These are phyloP conservation scores for Phragmatobia fuliginosa DNA, from an alignment of 2,888 invertebrate species.

Conservation along the genomic window DNA sequence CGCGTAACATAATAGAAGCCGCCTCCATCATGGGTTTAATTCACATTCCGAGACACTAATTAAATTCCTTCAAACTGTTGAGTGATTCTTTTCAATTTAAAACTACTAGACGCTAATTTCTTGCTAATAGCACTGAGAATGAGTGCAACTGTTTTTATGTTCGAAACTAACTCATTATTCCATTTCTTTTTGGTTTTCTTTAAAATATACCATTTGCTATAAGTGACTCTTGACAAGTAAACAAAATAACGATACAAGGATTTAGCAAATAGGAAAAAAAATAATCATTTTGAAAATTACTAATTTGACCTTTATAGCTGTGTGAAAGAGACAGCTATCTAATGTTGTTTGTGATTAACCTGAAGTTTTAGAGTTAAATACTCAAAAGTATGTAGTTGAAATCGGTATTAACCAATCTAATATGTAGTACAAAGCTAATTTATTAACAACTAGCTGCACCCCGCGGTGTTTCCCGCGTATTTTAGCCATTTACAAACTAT, in stretches of 20 bases:
- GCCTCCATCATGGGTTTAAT: constrained; percentile 69
- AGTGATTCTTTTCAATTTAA: constrained; percentile 64
- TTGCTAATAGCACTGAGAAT: constrained; percentile 24
- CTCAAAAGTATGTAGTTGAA: not conserved
- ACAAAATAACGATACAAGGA: constrained; percentile 12
- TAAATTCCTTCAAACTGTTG: constrained; percentile 72
- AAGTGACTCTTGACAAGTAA: constrained; percentile 11
- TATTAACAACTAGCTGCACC: too few relatives aligned
- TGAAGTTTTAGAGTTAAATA: not conserved
- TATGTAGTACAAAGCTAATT: too few relatives aligned
- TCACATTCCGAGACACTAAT: constrained; percentile 74
- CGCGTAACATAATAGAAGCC: constrained; percentile 56
- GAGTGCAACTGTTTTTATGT: constrained; percentile 31
- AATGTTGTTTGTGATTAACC: not conserved
- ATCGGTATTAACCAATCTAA: not conserved
- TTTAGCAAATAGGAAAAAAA: not conserved
- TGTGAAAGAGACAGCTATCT: not conserved
- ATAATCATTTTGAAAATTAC: not conserved
- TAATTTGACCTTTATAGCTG: not conserved
- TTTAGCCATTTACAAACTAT: too few relatives aligned
- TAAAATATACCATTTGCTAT: constrained; percentile 32
- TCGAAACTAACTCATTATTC: constrained; percentile 21
- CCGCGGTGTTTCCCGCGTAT: too few relatives aligned
- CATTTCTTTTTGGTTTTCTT: constrained; percentile 28
- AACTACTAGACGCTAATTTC: constrained; percentile 48